Evolutionary conservation across 2,113 vertebrate genomes (phyloP).

Genomic region (Kobus ellipsiprymnus): DNA sequence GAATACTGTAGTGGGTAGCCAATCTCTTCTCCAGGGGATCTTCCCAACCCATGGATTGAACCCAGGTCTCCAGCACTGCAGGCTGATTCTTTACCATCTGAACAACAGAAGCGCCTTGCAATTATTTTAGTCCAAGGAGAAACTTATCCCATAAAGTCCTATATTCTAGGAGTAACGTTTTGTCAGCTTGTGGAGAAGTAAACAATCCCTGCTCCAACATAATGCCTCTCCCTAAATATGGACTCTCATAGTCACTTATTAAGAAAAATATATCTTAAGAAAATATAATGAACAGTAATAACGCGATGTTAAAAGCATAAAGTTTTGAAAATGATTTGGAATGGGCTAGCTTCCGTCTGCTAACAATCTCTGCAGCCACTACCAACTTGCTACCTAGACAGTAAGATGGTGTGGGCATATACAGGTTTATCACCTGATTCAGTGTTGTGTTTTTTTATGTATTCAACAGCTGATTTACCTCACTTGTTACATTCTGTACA

Average conservation of each 20-base stretch:
- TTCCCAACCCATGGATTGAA: not conserved
- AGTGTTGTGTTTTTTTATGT: not conserved
- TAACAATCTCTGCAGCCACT: not conserved
- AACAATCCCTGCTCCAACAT: not conserved
- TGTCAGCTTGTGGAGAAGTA: not conserved
- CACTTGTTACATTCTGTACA: not conserved
- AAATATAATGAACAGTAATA: not conserved
- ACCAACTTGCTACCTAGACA: not conserved
- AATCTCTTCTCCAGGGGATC: not conserved
- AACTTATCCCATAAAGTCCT: not conserved
- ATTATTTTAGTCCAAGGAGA: not conserved
- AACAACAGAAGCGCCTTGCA: not conserved
- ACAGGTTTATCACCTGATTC: not conserved
- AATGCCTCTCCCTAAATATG: not conserved
- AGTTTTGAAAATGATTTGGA: not conserved
- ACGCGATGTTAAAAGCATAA: not conserved
- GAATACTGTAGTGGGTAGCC: not conserved
- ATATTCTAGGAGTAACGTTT: not conserved
- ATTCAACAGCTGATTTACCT: not conserved
- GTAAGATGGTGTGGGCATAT: not conserved
- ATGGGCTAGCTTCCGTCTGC: not conserved
- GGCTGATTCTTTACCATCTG: not conserved
- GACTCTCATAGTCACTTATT: not conserved
- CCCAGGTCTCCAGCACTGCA: not conserved
- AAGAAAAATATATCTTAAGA: not conserved